Conservation (phyloP, 2,888 invertebrate genomes). For the Celastrina argiolus region DNA sequence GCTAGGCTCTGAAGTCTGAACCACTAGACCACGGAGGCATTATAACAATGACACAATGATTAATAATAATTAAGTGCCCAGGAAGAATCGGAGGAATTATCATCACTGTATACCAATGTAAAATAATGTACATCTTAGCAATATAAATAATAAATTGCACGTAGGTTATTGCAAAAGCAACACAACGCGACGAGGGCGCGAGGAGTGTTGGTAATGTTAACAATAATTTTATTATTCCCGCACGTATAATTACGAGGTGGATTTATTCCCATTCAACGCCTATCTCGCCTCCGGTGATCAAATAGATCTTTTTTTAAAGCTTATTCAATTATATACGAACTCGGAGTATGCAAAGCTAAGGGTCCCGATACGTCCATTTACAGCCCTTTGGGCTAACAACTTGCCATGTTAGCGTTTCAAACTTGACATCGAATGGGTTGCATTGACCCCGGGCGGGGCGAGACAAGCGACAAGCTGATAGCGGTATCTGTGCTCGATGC, state of each 20-base stretch:
- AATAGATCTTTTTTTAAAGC: slow-evolving; percentile 20
- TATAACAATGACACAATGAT: no score
- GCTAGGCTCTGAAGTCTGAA: no score
- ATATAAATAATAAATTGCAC: slow-evolving; percentile 5
- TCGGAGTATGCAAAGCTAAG: slow-evolving; percentile 20
- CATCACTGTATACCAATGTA: background rate
- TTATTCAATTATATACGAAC: slow-evolving; percentile 21
- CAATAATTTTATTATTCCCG: slow-evolving; percentile 21
- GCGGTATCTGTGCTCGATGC: slow-evolving; percentile 25
- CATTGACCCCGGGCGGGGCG: slow-evolving; percentile 29
- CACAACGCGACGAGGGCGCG: background rate
- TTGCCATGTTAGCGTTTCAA: slow-evolving; percentile 37
- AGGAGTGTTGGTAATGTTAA: slow-evolving; percentile 17
- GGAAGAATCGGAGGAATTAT: background rate
- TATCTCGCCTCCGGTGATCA: slow-evolving; percentile 20
- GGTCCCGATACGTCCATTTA: slow-evolving; percentile 30
- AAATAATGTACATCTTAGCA: background rate
- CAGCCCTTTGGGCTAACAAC: slow-evolving; percentile 36
- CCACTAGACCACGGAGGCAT: no score
- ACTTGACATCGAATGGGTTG: slow-evolving; percentile 30
- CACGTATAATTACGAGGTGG: slow-evolving; percentile 15
- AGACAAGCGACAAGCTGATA: slow-evolving; percentile 31
- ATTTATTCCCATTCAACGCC: slow-evolving; percentile 21
- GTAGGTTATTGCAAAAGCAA: background rate
- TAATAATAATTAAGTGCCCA: no score